Conservation (phyloP, 2,888 invertebrate genomes). For the Drosophila sordidapex region DNA sequence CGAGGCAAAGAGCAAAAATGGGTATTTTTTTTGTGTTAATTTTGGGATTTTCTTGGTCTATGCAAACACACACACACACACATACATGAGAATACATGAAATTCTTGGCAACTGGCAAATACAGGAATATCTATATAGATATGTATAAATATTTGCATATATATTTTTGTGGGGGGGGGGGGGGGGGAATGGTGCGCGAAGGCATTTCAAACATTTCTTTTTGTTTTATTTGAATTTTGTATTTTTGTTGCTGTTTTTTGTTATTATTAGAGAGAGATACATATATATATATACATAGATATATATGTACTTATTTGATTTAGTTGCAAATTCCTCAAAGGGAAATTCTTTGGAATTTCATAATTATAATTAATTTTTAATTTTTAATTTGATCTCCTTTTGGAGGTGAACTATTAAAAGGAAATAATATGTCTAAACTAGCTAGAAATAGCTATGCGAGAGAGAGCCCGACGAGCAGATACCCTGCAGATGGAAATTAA, state of each 20-base stretch:
- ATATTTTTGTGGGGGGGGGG: slow-evolving; percentile 2
- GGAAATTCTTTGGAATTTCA: slow-evolving; percentile 23
- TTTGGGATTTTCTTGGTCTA: slow-evolving; percentile 34
- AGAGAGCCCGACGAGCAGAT: background rate
- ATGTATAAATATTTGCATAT: slow-evolving; percentile 17
- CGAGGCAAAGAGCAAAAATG: slow-evolving; percentile 16
- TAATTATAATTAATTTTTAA: background rate
- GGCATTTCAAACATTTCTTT: slow-evolving; percentile 56
- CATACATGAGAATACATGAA: slow-evolving; percentile 66
- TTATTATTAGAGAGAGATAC: slow-evolving; percentile 74
- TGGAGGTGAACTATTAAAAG: slow-evolving; percentile 2
- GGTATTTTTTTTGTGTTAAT: slow-evolving; percentile 7
- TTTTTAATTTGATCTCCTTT: background rate
- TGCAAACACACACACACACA: slow-evolving; percentile 12
- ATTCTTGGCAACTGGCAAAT: slow-evolving; percentile 70
- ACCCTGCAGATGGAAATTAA: background rate
- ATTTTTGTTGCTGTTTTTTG: slow-evolving; percentile 57
- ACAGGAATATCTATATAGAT: slow-evolving; percentile 8
- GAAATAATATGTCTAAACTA: background rate
- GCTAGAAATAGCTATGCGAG: background rate
- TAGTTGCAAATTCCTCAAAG: slow-evolving; percentile 67
- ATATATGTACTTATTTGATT: slow-evolving; percentile 47
- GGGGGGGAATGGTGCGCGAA: slow-evolving; percentile 30
- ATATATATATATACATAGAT: slow-evolving; percentile 10
- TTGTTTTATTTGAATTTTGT: slow-evolving; percentile 33